These are phyloP conservation scores for Limanda limanda DNA, from an alignment of 2,113 vertebrate genomes.

Conservation along the genomic window DNA sequence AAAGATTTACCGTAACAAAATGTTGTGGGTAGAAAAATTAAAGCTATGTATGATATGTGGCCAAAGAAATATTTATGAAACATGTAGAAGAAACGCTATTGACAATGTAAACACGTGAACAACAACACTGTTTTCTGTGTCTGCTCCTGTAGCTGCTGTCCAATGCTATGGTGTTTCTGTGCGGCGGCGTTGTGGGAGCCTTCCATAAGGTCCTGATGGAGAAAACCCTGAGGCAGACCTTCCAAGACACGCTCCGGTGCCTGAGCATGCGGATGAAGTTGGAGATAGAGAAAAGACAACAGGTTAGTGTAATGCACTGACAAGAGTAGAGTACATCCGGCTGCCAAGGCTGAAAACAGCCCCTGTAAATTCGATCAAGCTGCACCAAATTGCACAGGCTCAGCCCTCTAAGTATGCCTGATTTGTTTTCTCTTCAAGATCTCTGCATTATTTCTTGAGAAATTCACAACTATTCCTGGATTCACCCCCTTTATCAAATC, in stretches of 20 bases:
- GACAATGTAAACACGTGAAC: not conserved
- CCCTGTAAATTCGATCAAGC: not conserved
- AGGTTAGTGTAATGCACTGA: constrained; percentile 80
- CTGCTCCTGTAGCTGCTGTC: constrained; percentile 86
- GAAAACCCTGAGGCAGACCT: constrained; percentile 91
- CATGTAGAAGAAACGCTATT: not conserved
- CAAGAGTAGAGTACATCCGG: not conserved
- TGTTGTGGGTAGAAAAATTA: no score
- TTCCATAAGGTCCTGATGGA: constrained; percentile 97
- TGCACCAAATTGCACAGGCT: not conserved
- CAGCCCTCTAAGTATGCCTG: no score
- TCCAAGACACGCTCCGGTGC: constrained; percentile 91
- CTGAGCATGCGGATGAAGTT: constrained; percentile 93
- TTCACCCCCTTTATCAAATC: no score
- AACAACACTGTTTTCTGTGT: constrained; percentile 23
- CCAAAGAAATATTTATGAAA: no score
- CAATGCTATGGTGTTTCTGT: constrained; percentile 89
- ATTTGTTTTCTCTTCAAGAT: no score
- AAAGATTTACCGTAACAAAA: no score
- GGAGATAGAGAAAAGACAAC: constrained; percentile 95
- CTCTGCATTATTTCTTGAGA: no score
- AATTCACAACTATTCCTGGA: no score
- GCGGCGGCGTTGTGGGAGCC: constrained; percentile 90
- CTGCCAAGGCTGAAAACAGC: not conserved
- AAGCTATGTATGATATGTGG: no score